Conservation (phyloP, 2,113 vertebrate genomes). For the Polypterus senegalus region DNA sequence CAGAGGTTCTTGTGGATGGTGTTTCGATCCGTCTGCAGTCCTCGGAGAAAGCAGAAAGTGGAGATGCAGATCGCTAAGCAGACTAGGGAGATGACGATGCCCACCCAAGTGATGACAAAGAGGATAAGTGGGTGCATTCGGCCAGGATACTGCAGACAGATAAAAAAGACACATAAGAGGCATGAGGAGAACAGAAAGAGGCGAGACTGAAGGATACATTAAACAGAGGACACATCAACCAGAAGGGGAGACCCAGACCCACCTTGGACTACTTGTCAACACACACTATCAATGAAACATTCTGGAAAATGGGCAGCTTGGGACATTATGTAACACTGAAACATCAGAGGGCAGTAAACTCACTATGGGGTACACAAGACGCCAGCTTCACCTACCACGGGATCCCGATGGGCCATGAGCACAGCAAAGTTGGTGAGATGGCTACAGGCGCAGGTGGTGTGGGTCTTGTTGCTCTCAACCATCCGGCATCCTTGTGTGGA, state of each 20-base stretch:
- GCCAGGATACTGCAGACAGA: conserved; percentile 56
- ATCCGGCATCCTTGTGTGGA: conserved; percentile 81
- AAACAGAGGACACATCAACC: too few species aligned
- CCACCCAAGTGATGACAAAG: conserved; percentile 89
- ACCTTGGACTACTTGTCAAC: conserved; percentile 13
- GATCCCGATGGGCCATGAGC: conserved; percentile 77
- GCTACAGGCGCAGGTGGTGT: conserved; percentile 86
- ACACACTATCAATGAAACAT: conserved; percentile 15
- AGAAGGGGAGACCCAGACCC: neutral
- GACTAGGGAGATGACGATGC: conserved; percentile 83
- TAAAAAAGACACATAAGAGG: neutral
- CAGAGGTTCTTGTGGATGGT: conserved; percentile 96
- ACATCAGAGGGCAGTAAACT: too few species aligned
- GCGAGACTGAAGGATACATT: too few species aligned
- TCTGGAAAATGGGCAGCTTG: neutral
- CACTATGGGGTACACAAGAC: too few species aligned
- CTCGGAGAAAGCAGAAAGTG: conserved; percentile 87
- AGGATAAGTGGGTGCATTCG: conserved; percentile 78
- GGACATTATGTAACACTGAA: too few species aligned
- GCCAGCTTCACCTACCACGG: conserved; percentile 46
- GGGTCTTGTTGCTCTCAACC: conserved; percentile 75
- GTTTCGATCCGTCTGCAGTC: conserved; percentile 82
- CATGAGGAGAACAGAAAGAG: neutral
- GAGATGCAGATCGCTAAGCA: conserved; percentile 89
- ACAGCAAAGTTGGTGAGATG: conserved; percentile 91